Base-by-base conservation (phyloP, 2,113 vertebrate species). In the Platysteira castanea region DNA sequence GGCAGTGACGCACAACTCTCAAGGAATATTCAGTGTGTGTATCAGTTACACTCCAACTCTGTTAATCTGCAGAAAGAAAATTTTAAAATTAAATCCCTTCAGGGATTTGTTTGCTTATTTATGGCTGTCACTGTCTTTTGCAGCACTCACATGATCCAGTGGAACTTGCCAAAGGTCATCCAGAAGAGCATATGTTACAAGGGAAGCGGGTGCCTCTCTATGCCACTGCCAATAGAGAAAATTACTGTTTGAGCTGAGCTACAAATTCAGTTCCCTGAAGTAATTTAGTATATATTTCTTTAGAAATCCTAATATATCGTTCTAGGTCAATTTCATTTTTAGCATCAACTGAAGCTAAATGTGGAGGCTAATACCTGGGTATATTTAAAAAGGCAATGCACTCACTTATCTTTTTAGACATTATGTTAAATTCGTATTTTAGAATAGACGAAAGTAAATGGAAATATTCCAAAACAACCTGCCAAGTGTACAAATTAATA, bases 251-350 rank as follows among this genome's bases (percentile, higher is more conserved):
- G 42, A 91, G 16, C 61, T 69, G 63, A 85, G 82, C 39, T 87
- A 80, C 65, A 91, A 83, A 96, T 96, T 87, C 89, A 95, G 50
- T 89, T 94, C 81, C 47, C 65, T 87, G 53, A 22, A 91, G 81
- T 84, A 95, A 97, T 87, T 91, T 91, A 50, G 39, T 65, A 93
- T 86, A 61, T 69, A 95, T 95, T 89, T 94, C 53, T 83, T 93
- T 84, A 87, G 46, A 70, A 64, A 49, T 84, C n/a, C 17, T 75
- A 39, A 60, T 74, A 59, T 44, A 60, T 83, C 56, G 77, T 87
- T 41, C 64, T 76, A 47, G 64, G 63, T 87, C 74, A 89, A 33
- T 91, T 81, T 93, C n/a, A 2, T 22, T 77, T 95, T 96, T 87
- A 89, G 46, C 47, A 91, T 5, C 41, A 93, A 8, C 18, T 78